Percentiles rank a stretch among this genome's conserved stretches.
Conservation (phyloP, 2,113 vertebrate species). For the Dipodomys spectabilis region DNA sequence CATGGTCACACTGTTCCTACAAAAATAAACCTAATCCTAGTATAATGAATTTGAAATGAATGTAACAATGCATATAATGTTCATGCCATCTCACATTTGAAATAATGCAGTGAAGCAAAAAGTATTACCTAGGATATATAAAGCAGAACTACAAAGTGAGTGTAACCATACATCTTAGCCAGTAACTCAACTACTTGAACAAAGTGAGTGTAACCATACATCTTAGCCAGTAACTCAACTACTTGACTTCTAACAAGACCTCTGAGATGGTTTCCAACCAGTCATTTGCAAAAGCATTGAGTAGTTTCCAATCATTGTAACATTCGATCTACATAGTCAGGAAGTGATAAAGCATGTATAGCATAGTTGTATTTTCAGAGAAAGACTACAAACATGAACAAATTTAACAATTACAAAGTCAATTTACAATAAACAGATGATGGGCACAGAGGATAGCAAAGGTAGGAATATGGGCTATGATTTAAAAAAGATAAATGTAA, state of each 20-base stretch:
- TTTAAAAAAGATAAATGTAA: not conserved
- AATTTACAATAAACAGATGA: not conserved
- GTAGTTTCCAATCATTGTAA: not conserved
- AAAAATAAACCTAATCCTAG: not conserved
- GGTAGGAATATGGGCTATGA: rapidly evolving
- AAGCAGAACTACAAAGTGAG: not conserved
- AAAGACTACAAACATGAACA: not conserved
- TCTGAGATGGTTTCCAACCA: not conserved
- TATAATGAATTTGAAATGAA: not conserved
- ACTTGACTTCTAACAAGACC: not conserved
- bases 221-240: not conserved
- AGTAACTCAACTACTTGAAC: not conserved
- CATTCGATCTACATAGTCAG: not conserved
- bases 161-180: not conserved
- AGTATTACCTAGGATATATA: not conserved
- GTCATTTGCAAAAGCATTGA: not conserved
- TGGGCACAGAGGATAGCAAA: not conserved
- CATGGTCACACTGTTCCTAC: not conserved
- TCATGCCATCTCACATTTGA: slow-evolving; percentile 6
- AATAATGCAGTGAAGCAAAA: slow-evolving; percentile 37
- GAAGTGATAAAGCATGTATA: not conserved
- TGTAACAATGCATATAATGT: not conserved
- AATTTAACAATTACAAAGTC: not conserved
- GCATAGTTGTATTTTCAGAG: not conserved
- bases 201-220: not conserved